Evolutionary conservation across 2,888 invertebrate genomes (phyloP).

Genomic region (Lithosia quadra): DNA sequence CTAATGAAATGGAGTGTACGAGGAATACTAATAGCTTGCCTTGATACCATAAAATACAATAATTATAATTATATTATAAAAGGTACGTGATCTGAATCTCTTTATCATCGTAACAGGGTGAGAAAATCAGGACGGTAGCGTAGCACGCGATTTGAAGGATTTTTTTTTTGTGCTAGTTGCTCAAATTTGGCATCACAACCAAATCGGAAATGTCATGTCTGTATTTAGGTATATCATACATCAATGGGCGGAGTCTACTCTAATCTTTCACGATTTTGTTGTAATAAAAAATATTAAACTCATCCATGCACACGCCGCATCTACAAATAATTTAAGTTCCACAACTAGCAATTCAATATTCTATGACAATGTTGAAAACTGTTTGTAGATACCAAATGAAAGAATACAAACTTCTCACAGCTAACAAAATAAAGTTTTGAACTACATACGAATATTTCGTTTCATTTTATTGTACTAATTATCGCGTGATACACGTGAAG

Average conservation of each 20-base stretch:
- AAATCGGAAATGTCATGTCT: too few relatives aligned
- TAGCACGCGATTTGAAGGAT: not conserved
- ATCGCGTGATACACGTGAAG: slow-evolving; percentile 36
- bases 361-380: too few relatives aligned
- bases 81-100: slow-evolving; percentile 5
- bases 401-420: not conserved
- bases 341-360: not conserved
- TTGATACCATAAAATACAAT: not conserved
- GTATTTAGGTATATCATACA: too few relatives aligned
- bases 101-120: not conserved
- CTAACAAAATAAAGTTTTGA: slow-evolving; percentile 1
- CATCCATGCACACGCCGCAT: not conserved
- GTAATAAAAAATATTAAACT: not conserved
- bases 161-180: not conserved
- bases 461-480: slow-evolving; percentile 23
- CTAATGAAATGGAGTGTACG: slow-evolving; percentile 11
- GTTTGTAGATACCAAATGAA: not conserved
- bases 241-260: too few relatives aligned
- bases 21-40: slow-evolving; percentile 11
- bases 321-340: not conserved
- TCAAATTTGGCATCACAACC: too few relatives aligned
- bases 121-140: not conserved
- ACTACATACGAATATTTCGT: not conserved
- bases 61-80: not conserved
- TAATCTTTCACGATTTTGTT: too few relatives aligned